phyloP scores from a whole-genome alignment of 1,140 invertebrate species.

The Cyrtorhinus lividipennis region DNA sequence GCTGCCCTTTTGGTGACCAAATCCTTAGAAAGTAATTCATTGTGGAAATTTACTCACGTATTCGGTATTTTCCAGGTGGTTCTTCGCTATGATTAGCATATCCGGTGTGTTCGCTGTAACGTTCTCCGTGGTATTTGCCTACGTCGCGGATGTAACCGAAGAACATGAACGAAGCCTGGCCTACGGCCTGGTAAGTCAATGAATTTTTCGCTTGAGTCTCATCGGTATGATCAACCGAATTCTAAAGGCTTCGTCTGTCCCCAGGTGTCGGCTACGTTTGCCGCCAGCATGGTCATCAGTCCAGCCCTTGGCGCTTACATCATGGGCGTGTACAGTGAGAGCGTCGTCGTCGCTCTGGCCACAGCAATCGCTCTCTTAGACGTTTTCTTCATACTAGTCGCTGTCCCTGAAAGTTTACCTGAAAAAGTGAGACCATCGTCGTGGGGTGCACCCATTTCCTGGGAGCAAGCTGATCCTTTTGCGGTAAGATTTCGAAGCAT shows the following conservation, averaged over 20 bases:
- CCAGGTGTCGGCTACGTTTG: slow-evolving; percentile 93
- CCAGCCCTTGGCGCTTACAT: slow-evolving; percentile 92
- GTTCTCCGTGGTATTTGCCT: slow-evolving; percentile 97
- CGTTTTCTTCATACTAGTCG: slow-evolving; percentile 95
- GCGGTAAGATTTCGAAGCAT: slow-evolving; percentile 55
- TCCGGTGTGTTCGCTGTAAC: slow-evolving; percentile 98
- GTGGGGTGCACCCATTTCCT: slow-evolving; percentile 70
- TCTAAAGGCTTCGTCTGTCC: background rate
- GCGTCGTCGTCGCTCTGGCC: slow-evolving; percentile 88
- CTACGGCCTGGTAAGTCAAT: slow-evolving; percentile 84
- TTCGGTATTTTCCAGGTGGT: slow-evolving; percentile 69
- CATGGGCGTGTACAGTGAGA: slow-evolving; percentile 77
- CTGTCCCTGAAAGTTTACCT: slow-evolving; percentile 93
- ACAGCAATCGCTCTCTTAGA: slow-evolving; percentile 90
- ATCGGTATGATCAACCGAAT: no score
- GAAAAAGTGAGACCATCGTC: slow-evolving; percentile 73
- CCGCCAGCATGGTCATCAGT: slow-evolving; percentile 93
- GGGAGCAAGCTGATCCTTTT: slow-evolving; percentile 98
- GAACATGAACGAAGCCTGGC: slow-evolving; percentile 89
- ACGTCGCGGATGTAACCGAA: slow-evolving; percentile 98
- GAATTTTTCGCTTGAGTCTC: no score
- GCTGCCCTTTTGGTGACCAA: no score
- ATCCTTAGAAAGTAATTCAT: no score
- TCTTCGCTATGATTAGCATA: slow-evolving; percentile 98
- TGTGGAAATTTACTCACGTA: no score